Percentiles rank a stretch among this genome's conserved stretches.
Conservation (phyloP, 2,888 invertebrate genomes). For the Rhorus exstirpatorius region DNA sequence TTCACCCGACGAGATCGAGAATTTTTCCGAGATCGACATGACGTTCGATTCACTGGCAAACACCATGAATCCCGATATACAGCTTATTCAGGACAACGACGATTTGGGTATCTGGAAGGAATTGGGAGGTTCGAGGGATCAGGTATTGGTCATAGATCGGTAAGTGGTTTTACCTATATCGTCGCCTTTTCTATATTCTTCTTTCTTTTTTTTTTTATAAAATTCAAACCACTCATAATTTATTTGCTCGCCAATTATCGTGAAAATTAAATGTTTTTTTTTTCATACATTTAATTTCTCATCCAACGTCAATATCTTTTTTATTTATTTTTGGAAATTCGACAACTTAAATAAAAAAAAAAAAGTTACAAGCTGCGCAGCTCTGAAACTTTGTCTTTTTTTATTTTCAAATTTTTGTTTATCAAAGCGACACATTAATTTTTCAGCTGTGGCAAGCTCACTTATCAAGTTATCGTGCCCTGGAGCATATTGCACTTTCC, state of each 20-base stretch:
- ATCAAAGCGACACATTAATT: too few species aligned
- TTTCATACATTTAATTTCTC: too few species aligned
- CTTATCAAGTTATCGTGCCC: constrained; percentile 84
- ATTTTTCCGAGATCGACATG: constrained; percentile 62
- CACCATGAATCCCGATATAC: constrained; percentile 71
- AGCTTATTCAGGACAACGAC: constrained; percentile 76
- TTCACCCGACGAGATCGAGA: constrained; percentile 71
- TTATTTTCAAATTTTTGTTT: too few species aligned
- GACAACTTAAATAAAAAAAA: too few species aligned
- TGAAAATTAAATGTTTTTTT: too few species aligned
- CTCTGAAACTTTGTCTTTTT: too few species aligned
- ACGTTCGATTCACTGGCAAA: constrained; percentile 67
- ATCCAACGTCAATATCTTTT: too few species aligned
- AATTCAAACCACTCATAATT: too few species aligned
- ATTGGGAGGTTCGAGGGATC: constrained; percentile 78
- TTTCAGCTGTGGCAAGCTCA: constrained; percentile 82
- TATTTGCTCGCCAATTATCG: too few species aligned
- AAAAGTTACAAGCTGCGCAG: too few species aligned
- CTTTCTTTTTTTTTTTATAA: background rate
- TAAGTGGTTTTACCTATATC: constrained; percentile 69
- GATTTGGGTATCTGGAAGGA: constrained; percentile 77
- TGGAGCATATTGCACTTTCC: constrained; percentile 84
- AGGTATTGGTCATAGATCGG: constrained; percentile 80
- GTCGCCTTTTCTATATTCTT: too few species aligned
- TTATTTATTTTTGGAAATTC: too few species aligned